Conservation (phyloP, 2,113 vertebrate genomes). For the Geococcyx californianus region DNA sequence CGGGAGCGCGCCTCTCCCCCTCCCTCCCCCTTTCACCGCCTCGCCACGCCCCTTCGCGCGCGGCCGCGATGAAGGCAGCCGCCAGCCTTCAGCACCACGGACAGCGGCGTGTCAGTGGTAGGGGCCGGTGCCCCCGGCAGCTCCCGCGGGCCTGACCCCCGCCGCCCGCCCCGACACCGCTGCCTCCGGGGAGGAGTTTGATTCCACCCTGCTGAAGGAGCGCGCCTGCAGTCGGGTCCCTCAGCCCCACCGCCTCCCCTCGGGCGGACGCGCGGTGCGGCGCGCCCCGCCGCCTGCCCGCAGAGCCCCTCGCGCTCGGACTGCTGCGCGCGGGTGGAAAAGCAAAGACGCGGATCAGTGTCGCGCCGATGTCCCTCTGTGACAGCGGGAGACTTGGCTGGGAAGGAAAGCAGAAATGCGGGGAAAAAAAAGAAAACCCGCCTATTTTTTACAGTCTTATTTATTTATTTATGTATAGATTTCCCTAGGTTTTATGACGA, state of each 20-base stretch:
- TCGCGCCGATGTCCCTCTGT: neutral
- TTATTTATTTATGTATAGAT: neutral
- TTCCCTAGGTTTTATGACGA: neutral
- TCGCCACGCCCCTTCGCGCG: neutral
- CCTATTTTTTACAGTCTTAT: neutral
- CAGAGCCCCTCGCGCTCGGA: too few relatives aligned
- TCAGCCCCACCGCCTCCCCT: neutral
- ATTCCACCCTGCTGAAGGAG: too few relatives aligned
- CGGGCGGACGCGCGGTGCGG: neutral
- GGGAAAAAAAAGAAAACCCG: neutral
- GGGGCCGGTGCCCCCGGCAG: too few relatives aligned
- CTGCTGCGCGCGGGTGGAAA: too few relatives aligned
- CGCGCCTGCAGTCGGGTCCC: accelerated
- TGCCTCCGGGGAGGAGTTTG: too few relatives aligned
- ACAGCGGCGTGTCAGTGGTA: slow-evolving; percentile 36
- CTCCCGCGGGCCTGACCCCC: too few relatives aligned
- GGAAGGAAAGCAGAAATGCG: neutral
- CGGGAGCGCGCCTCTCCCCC: neutral
- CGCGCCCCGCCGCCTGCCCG: neutral
- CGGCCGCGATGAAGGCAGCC: neutral
- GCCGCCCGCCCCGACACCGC: too few relatives aligned
- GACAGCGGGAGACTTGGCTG: neutral
- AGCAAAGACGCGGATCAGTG: too few relatives aligned
- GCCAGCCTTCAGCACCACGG: slow-evolving; percentile 77
- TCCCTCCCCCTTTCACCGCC: neutral